These are phyloP conservation scores for Macrochelys suwanniensis DNA, from an alignment of 2,797 vertebrate species.

Conservation along the genomic window DNA sequence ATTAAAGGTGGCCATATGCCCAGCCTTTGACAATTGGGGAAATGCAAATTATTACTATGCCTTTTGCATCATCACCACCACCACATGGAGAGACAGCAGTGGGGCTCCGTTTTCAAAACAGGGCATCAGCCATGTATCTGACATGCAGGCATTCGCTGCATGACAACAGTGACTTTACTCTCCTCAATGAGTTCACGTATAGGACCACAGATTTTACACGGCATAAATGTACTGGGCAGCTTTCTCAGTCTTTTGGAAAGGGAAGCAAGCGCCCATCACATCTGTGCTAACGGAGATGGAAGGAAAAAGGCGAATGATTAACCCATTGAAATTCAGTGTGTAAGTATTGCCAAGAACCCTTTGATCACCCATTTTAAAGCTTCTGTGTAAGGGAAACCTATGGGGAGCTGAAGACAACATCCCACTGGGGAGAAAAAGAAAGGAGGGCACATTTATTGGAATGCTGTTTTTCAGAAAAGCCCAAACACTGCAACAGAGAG, in stretches of 20 bases:
- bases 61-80: neutral
- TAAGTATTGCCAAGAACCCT: neutral
- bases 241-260: accelerated
- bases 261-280: neutral
- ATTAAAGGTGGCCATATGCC: neutral
- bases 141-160: neutral
- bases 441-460: neutral
- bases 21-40: neutral
- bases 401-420: neutral
- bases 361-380: neutral
- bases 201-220: neutral
- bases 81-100: neutral
- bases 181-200: neutral
- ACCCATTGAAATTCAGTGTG: accelerated
- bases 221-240: accelerated
- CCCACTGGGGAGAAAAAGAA: neutral
- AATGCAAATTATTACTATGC: neutral
- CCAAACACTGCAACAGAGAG: neutral
- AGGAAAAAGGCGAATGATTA: neutral
- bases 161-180: neutral
- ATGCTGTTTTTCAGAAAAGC: neutral
- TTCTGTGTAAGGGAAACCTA: neutral
- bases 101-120: neutral
- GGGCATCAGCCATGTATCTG: neutral
- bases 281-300: neutral